These are phyloP conservation scores for Progne subis DNA, from an alignment of 2,113 vertebrate species.

Conservation along the genomic window DNA sequence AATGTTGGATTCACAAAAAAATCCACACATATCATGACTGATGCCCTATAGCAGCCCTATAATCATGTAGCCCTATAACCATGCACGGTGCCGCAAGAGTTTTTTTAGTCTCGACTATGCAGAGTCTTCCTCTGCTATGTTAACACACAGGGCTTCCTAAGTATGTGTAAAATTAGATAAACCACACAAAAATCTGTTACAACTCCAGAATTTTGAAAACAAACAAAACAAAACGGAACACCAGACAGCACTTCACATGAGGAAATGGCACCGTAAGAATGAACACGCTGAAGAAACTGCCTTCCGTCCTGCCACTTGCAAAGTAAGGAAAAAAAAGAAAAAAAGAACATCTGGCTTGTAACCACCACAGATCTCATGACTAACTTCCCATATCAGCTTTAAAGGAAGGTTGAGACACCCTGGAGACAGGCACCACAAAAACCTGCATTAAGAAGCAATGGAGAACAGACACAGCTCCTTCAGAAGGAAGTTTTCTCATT, in stretches of 20 bases:
- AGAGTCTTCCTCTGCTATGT: not conserved
- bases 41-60: not conserved
- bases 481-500: not conserved
- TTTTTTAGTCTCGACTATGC: not conserved
- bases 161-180: not conserved
- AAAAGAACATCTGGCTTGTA: constrained; percentile 22
- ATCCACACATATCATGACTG: not conserved
- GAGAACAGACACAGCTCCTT: not conserved
- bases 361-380: constrained; percentile 35
- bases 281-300: not conserved
- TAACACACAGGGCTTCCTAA: not conserved
- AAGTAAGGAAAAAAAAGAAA: not conserved
- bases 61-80: constrained; percentile 37
- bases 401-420: not conserved
- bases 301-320: not conserved
- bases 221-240: not conserved
- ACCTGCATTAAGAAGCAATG: not conserved
- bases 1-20: not conserved
- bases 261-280: not conserved
- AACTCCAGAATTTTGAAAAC: not conserved
- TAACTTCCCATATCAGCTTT: constrained; percentile 57
- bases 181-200: not conserved
- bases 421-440: not conserved
- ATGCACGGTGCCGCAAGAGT: constrained; percentile 3
- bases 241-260: not conserved